phyloP scores from a whole-genome alignment of 1,140 invertebrate species.

The Polyergus mexicanus region DNA sequence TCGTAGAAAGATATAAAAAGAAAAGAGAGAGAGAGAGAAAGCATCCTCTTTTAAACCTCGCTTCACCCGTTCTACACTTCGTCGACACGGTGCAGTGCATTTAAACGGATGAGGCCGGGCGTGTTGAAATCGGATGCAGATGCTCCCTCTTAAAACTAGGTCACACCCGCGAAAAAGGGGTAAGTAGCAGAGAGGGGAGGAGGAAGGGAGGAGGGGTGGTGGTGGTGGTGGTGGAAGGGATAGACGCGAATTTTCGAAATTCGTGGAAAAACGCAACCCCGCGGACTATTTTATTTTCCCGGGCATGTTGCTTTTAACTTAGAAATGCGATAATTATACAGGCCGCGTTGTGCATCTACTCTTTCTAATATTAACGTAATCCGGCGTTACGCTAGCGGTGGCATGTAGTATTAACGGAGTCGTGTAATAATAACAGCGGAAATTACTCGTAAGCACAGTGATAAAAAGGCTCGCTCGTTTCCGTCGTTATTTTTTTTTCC shows the following conservation, averaged over 20 bases:
- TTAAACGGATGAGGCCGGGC: slow-evolving; percentile 40
- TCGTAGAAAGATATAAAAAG: too few relatives aligned
- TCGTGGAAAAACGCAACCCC: slow-evolving; percentile 36
- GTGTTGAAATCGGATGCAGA: slow-evolving; percentile 48
- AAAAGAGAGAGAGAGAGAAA: not conserved
- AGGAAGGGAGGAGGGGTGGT: too few relatives aligned
- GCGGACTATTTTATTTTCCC: slow-evolving; percentile 24
- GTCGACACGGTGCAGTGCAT: slow-evolving; percentile 34
- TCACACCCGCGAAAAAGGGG: slow-evolving; percentile 31
- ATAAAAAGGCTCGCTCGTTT: slow-evolving; percentile 20
- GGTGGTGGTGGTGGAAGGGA: not conserved
- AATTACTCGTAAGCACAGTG: slow-evolving; percentile 36
- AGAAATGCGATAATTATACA: slow-evolving; percentile 49
- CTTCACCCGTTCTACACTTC: slow-evolving; percentile 17
- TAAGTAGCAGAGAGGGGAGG: not conserved
- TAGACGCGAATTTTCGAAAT: slow-evolving; percentile 62
- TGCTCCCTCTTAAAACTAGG: slow-evolving; percentile 59
- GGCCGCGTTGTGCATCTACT: not conserved
- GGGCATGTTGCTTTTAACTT: slow-evolving; percentile 45
- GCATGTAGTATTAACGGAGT: slow-evolving; percentile 29
- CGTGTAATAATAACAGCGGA: slow-evolving; percentile 43
- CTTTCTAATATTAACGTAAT: slow-evolving; percentile 43
- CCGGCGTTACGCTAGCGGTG: slow-evolving; percentile 2
- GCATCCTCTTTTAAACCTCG: slow-evolving; percentile 43
- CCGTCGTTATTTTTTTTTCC: not conserved